Base-by-base conservation (phyloP, 1,140 invertebrate species). In the Diplogasteroides magnus region DNA sequence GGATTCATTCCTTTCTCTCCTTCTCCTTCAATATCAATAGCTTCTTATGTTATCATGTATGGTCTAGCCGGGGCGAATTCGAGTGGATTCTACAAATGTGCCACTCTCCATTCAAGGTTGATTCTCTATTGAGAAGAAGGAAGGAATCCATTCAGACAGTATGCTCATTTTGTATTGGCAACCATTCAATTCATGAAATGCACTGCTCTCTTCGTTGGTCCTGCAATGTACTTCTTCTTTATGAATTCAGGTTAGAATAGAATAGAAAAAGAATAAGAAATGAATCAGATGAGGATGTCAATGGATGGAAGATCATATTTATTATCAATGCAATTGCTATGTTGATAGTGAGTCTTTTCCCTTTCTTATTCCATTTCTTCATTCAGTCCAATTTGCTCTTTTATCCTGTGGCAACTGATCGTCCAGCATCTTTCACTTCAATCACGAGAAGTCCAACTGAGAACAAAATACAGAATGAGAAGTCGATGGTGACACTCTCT, bases 1-100 rank as follows among this genome's bases (percentile, higher is more conserved):
- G 78, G 78, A 15, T 74, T 78, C 55, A 66, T 79, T 31, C 77
- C 77, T 26, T 67, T 67, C 27, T 28, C 59, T 11, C 56, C 76
- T 27, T 67, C 58, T 19, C 66, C 67, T 2, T 28, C 65, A 26
- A 61, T 67, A 1, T 48, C 74, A 32, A 71, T 78, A 1, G 28
- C 65, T 15, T 37, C 77, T 25, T 69, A 72, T 31, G 69, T 68
- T 19, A 31, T 77, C 15, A 79, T 74, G 31, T 77, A 74, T 31
- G 72, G 78, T 27, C 67, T 64, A n/a, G 69, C 77, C 31, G 77
- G 73, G 1, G 58, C 66, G 1, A 78, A 78, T 71, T 71, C 66
- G 27, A 76, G 78, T 19, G 77, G 77, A 28, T 78, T 78, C 61
- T 78, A 78, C 62, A 78, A 78, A 58, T 78, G 77, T 32, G 77